phyloP scores from a whole-genome alignment of 1,140 invertebrate genomes.

The Xylocopa sonorina region DNA sequence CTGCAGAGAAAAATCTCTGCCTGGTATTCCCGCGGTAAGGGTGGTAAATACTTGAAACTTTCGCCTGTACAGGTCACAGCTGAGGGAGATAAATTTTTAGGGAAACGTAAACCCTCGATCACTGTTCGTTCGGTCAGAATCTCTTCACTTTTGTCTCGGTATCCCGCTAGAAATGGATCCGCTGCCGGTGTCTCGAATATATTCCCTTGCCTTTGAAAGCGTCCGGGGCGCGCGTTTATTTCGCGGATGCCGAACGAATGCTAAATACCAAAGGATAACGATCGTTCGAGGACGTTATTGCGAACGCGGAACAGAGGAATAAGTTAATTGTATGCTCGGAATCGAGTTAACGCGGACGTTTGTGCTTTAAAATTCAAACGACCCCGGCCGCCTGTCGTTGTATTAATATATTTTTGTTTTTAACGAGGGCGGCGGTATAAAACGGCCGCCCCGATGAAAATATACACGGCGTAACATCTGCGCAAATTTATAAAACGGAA shows the following conservation, averaged over 20 bases:
- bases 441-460: not conserved
- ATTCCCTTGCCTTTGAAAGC: not conserved
- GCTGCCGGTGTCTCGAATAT: not conserved
- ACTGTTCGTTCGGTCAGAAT: not conserved
- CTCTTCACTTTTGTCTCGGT: constrained; percentile 11
- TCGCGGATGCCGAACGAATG: constrained; percentile 19
- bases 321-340: not conserved
- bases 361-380: not conserved
- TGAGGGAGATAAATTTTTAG: not conserved
- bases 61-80: not conserved
- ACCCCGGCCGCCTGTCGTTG: not conserved
- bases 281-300: not conserved
- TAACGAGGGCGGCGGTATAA: not conserved
- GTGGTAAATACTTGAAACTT: constrained; percentile 16
- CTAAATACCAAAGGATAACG: not conserved
- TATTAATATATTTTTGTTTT: constrained; percentile 7
- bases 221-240: not conserved
- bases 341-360: not conserved
- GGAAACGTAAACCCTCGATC: not conserved
- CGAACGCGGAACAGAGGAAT: no score
- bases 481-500: not conserved
- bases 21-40: not conserved
- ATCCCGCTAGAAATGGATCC: no score
- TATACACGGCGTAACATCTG: no score
- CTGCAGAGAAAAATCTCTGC: not conserved